phyloP scores from a whole-genome alignment of 2,888 invertebrate genomes.

The Epinotia nisella region DNA sequence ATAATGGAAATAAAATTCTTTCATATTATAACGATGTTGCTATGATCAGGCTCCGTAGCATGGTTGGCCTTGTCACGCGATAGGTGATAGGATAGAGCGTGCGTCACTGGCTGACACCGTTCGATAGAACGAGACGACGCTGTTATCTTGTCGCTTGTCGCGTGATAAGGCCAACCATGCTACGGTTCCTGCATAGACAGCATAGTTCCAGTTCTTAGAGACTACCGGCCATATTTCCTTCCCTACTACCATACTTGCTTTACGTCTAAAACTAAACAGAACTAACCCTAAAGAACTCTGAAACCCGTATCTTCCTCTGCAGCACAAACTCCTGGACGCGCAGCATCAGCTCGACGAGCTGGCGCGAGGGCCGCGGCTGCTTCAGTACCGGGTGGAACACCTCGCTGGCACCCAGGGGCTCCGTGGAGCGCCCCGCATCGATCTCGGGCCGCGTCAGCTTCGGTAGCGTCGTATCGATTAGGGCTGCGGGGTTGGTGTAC shows the following conservation, averaged over 20 bases:
- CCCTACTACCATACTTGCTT: background rate
- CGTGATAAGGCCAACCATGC: too few species aligned
- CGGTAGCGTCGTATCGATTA: constrained; percentile 88
- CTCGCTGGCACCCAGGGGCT: constrained; percentile 73
- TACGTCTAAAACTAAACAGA: background rate
- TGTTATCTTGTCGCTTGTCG: too few species aligned
- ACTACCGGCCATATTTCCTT: too few species aligned
- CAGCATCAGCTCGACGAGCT: constrained; percentile 83
- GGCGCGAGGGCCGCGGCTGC: constrained; percentile 75
- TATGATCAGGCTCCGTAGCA: too few species aligned
- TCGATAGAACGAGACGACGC: too few species aligned
- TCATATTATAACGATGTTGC: too few species aligned
- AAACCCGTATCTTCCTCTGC: constrained; percentile 86
- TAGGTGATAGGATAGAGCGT: too few species aligned
- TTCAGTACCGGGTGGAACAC: constrained; percentile 87
- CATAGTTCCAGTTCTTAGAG: too few species aligned
- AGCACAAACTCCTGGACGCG: constrained; percentile 88
- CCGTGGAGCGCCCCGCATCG: constrained; percentile 76
- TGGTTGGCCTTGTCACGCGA: too few species aligned
- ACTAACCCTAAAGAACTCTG: constrained; percentile 88
- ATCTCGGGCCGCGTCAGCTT: constrained; percentile 88
- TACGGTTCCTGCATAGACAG: too few species aligned
- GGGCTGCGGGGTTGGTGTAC: constrained; percentile 84
- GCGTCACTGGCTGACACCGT: too few species aligned
- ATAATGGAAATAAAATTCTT: too few species aligned